Base-by-base conservation (phyloP, 2,797 vertebrate genomes). In the Vultur gryphus region DNA sequence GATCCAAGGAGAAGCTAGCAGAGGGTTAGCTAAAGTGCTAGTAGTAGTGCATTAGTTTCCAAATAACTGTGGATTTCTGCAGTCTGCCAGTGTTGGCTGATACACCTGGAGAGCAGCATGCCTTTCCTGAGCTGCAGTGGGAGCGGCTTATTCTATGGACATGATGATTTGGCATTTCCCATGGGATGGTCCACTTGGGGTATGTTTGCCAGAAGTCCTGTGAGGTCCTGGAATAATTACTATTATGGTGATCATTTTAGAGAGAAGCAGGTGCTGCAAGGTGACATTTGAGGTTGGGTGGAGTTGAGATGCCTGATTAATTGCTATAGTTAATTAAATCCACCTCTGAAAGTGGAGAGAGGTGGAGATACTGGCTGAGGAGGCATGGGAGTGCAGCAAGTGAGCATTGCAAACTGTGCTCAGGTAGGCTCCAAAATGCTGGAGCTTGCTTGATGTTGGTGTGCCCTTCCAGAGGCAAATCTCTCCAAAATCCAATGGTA, bases 271-370 rank as follows among this genome's bases (percentile, higher is more conserved):
- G 31, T 95, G 25, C 66, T 90, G 49, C 13, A n/a, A 93, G 85
- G 87, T 95, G 76, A 90, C 76, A 78, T 84, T 79, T 84, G 72
- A 90, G 41, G 37, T n/a, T 91, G 77, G 85, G 90, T 91, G 90
- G 94, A 95, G 89, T 62, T 84, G 66, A 93, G 79, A 90, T 94
- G 55, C 77, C 80, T 89, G 51, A 76, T 92, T 94, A 93, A 88
- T 94, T 91, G 73, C 55, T 79, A 3, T 16, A 84, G 62, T 90
- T 94, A 91, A 93, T 94, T 91, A 96, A 93, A 90, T 93, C 51
- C 44, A 39, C 58, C 66, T 86, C 83, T 93, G 70, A 82, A 62
- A 62, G 73, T 29, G 7, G 62, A 76, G 49, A 83, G 57, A 72
- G 65, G 76, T 86, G 67, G 86, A 84, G 44, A 35, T 72, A 16